Evolutionary conservation across 2,888 invertebrate species (phyloP).

Genomic region (Clivina fossor): DNA sequence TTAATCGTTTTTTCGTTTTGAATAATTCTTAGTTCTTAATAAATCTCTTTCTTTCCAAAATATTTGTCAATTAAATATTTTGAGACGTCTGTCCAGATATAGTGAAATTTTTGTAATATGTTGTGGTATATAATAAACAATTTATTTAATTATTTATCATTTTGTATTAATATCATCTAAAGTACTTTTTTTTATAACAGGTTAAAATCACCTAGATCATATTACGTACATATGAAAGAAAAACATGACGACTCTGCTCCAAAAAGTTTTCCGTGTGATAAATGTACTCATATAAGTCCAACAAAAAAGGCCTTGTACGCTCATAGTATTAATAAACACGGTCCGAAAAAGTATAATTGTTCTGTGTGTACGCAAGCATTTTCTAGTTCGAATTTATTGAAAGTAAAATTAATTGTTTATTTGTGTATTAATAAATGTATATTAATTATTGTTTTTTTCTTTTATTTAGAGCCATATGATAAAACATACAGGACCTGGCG

Average conservation of each 20-base stretch:
- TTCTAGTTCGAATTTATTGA: conserved; percentile 24
- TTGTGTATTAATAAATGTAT: neutral
- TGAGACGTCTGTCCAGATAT: too few species aligned
- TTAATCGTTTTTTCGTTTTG: too few species aligned
- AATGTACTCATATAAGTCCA: conserved; percentile 25
- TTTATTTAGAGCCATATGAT: conserved; percentile 27
- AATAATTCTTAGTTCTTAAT: too few species aligned
- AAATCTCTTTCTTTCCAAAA: too few species aligned
- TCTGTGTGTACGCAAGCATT: conserved; percentile 17
- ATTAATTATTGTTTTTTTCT: conserved; percentile 3
- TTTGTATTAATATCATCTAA: too few species aligned
- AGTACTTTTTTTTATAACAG: conserved; percentile 16
- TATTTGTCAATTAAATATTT: too few species aligned
- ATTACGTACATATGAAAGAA: conserved; percentile 23
- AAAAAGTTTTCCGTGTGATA: conserved; percentile 22
- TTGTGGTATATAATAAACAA: too few species aligned
- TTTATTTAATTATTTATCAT: too few species aligned
- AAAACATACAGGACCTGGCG: conserved; percentile 27
- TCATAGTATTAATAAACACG: conserved; percentile 24
- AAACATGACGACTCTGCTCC: conserved; percentile 27
- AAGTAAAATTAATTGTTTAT: conserved; percentile 8
- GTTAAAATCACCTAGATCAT: conserved; percentile 20
- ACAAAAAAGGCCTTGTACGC: conserved; percentile 27
- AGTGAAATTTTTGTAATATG: too few species aligned
- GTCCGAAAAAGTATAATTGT: conserved; percentile 20